These are phyloP conservation scores for Clepsis dumicolana DNA, from an alignment of 2,888 invertebrate species.

Conservation along the genomic window DNA sequence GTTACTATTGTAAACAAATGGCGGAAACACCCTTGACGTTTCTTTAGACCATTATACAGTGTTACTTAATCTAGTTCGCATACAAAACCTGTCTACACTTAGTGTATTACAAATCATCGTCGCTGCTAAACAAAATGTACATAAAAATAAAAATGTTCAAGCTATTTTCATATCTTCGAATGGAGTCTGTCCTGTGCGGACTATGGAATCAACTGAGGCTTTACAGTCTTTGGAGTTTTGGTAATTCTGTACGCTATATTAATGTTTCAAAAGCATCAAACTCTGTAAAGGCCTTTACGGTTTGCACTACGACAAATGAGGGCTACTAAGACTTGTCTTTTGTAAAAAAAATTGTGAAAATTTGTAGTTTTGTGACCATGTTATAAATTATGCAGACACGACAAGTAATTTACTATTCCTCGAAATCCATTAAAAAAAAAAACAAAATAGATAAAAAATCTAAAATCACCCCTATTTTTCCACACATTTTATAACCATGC, in stretches of 20 bases:
- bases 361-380: too few species aligned
- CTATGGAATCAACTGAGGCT: background rate
- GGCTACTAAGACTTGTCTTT: background rate
- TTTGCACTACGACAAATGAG: background rate
- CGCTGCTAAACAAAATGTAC: slow-evolving; percentile 64
- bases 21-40: slow-evolving; percentile 61
- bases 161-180: slow-evolving; percentile 63
- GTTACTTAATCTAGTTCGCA: slow-evolving; percentile 61
- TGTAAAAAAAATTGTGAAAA: too few species aligned
- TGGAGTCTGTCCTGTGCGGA: slow-evolving; percentile 57
- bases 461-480: too few species aligned
- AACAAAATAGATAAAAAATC: too few species aligned
- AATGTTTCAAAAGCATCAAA: background rate
- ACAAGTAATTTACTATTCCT: too few species aligned
- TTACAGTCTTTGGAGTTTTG: background rate
- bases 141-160: slow-evolving; percentile 76
- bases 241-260: background rate
- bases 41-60: slow-evolving; percentile 53
- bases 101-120: slow-evolving; percentile 63
- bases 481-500: too few species aligned
- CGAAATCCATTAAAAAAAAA: too few species aligned
- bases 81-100: slow-evolving; percentile 69
- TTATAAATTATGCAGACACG: too few species aligned
- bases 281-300: background rate
- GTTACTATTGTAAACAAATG: slow-evolving; percentile 7